phyloP scores from a whole-genome alignment of 2,797 vertebrate genomes.

The Pitangus sulphuratus region DNA sequence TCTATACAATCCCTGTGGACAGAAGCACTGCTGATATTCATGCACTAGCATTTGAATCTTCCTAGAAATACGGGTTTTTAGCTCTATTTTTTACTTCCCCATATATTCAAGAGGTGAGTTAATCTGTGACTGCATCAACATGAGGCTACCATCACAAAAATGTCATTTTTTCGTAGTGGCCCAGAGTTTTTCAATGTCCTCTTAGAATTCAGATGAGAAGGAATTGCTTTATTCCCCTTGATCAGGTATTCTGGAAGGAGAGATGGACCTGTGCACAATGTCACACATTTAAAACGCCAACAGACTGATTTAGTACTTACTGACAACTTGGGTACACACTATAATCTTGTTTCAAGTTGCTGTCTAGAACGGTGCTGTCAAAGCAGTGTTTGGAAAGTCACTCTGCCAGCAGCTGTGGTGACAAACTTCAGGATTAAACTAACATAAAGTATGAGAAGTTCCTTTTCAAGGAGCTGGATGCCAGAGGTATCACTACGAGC shows the following conservation, averaged over 20 bases:
- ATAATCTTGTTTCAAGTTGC: conserved; percentile 10
- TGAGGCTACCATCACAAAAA: neutral
- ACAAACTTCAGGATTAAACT: neutral
- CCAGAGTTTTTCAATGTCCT: neutral
- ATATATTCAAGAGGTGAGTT: neutral
- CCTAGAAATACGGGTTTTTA: neutral
- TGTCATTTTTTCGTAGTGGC: neutral
- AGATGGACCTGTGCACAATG: neutral
- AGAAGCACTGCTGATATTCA: conserved; percentile 16
- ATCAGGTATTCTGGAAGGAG: conserved; percentile 7
- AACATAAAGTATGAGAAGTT: neutral
- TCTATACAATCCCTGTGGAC: conserved; percentile 53
- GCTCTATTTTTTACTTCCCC: neutral
- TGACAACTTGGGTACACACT: conserved; percentile 29
- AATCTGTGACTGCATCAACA: conserved; percentile 2
- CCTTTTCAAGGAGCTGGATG: neutral
- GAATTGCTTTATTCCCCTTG: neutral
- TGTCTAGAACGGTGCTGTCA: neutral
- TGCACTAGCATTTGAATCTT: neutral
- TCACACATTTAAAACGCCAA: neutral
- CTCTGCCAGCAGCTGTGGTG: neutral
- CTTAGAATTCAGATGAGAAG: neutral
- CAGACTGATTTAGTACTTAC: conserved; percentile 34
- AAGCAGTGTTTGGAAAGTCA: neutral
- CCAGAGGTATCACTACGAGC: neutral